These are phyloP conservation scores for Neoniphon sammara DNA, from an alignment of 2,797 vertebrate species.

Conservation along the genomic window DNA sequence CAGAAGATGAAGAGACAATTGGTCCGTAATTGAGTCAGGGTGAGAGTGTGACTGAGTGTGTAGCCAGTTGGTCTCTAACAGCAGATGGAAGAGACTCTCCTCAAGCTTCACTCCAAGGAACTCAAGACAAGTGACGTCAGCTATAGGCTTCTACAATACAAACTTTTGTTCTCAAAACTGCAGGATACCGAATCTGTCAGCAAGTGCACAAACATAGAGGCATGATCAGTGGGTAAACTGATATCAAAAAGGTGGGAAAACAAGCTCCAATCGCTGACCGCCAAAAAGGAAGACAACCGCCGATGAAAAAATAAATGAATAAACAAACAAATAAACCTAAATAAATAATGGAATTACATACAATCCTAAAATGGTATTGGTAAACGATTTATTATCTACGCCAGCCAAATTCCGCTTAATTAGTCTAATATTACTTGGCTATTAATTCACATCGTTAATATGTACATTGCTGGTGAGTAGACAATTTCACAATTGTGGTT, in stretches of 20 bases:
- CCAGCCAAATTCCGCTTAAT: not conserved
- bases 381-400: not conserved
- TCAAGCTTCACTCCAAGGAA: constrained; percentile 84
- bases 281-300: too few species aligned
- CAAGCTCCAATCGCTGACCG: too few species aligned
- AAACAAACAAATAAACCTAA: not conserved
- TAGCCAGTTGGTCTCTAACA: constrained; percentile 75
- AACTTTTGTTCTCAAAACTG: constrained; percentile 51
- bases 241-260: too few species aligned
- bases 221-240: constrained; percentile 1
- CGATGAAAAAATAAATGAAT: too few species aligned
- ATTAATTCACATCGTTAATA: too few species aligned
- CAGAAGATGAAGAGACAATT: constrained; percentile 38
- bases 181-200: constrained; percentile 13
- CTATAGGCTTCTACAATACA: constrained; percentile 61
- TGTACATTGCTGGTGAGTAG: too few species aligned
- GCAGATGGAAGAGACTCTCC: constrained; percentile 83
- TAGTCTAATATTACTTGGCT: too few species aligned
- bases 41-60: constrained; percentile 61
- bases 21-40: constrained; percentile 60
- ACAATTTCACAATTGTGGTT: too few species aligned
- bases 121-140: constrained; percentile 87
- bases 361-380: too few species aligned
- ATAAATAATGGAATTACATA: not conserved
- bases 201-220: constrained; percentile 11